Evolutionary conservation across 2,113 vertebrate species (phyloP).

Genomic region (Peromyscus maniculatus): DNA sequence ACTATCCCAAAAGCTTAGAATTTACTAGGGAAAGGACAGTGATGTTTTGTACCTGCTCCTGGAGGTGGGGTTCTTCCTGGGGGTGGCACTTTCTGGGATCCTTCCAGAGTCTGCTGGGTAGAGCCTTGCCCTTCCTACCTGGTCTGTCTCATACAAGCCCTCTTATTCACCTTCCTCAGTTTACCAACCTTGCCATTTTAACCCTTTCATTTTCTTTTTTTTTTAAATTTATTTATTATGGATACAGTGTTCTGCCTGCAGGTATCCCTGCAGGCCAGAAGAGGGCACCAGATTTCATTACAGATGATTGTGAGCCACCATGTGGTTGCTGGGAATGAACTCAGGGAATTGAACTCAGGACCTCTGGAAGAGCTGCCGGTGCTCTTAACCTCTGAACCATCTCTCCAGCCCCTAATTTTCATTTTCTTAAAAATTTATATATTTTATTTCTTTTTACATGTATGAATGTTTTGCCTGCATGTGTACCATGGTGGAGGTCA

Average conservation of each 20-base stretch:
- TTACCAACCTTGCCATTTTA: not conserved
- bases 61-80: not conserved
- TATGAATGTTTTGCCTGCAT: not conserved
- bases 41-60: not conserved
- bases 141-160: not conserved
- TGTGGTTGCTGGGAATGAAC: no score
- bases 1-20: not conserved
- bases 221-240: not conserved
- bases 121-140: not conserved
- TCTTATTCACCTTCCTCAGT: not conserved
- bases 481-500: not conserved
- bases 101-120: not conserved
- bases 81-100: not conserved
- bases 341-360: no score
- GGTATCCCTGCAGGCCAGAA: no score
- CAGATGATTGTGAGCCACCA: not conserved
- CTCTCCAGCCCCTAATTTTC: no score
- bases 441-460: not conserved
- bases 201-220: not conserved
- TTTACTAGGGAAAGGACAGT: not conserved
- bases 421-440: no score
- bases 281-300: no score
- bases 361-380: not conserved
- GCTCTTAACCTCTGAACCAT: no score
- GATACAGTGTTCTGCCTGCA: not conserved